Evolutionary conservation across 2,113 vertebrate species (phyloP).

Genomic region (Alexandromys fortis): DNA sequence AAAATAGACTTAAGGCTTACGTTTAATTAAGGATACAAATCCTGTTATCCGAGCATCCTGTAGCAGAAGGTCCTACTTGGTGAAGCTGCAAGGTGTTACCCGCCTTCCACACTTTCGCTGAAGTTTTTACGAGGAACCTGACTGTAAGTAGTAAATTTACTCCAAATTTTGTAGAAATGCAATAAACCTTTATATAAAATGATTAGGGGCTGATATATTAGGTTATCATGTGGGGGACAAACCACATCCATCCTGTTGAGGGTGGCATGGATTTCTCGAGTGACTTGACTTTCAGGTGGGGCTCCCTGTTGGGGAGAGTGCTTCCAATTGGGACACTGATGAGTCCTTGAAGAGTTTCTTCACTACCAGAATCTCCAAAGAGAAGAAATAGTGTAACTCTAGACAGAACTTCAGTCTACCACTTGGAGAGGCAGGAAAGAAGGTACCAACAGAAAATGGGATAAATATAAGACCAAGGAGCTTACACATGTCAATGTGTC

Average conservation of each 20-base stretch:
- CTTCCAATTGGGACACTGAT: neutral
- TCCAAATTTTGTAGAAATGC: neutral
- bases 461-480: neutral
- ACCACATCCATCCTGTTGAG: neutral
- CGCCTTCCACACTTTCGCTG: neutral
- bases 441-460: neutral
- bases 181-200: neutral
- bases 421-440: neutral
- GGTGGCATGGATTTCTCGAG: slow-evolving; percentile 13
- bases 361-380: neutral
- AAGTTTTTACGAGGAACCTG: neutral
- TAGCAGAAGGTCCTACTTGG: neutral
- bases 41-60: neutral
- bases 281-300: neutral
- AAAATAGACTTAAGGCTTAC: neutral
- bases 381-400: neutral
- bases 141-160: neutral
- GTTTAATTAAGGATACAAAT: slow-evolving; percentile 16
- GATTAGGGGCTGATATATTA: neutral
- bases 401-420: neutral
- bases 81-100: neutral
- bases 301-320: neutral
- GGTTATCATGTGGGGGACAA: neutral
- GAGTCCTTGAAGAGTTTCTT: neutral
- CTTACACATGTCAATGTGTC: neutral